Evolutionary conservation across 2,888 invertebrate genomes (phyloP).

Genomic region (Ephialtes manifestator): DNA sequence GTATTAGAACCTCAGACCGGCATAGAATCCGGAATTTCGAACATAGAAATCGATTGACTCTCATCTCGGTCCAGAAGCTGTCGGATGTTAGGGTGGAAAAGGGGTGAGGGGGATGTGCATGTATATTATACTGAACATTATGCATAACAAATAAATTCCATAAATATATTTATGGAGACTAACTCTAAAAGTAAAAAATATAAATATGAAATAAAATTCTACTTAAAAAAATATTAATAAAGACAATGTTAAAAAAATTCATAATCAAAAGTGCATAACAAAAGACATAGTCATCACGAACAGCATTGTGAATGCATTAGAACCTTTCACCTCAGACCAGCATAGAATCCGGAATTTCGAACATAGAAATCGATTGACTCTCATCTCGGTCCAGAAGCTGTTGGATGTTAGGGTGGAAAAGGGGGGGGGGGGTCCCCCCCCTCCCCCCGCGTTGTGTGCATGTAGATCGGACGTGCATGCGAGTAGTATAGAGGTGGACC

Average conservation of each 20-base stretch:
- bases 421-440: slow-evolving; percentile 7
- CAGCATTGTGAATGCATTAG: not conserved
- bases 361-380: slow-evolving; percentile 57
- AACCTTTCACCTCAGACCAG: not conserved
- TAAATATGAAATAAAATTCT: no score
- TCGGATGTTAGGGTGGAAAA: not conserved
- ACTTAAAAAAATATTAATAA: not conserved
- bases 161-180: no score
- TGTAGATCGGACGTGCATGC: slow-evolving; percentile 52
- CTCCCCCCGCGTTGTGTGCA: no score
- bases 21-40: slow-evolving; percentile 22
- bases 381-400: slow-evolving; percentile 51
- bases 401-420: slow-evolving; percentile 1
- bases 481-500: slow-evolving; percentile 24
- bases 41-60: slow-evolving; percentile 57
- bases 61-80: slow-evolving; percentile 51
- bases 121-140: no score
- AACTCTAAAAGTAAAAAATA: not conserved
- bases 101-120: slow-evolving; percentile 14
- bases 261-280: not conserved
- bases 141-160: no score
- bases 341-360: slow-evolving; percentile 22
- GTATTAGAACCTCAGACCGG: not conserved
- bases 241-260: not conserved
- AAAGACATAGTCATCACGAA: not conserved